Conservation (phyloP, 2,888 invertebrate species). For the Ctenicera cuprea region DNA sequence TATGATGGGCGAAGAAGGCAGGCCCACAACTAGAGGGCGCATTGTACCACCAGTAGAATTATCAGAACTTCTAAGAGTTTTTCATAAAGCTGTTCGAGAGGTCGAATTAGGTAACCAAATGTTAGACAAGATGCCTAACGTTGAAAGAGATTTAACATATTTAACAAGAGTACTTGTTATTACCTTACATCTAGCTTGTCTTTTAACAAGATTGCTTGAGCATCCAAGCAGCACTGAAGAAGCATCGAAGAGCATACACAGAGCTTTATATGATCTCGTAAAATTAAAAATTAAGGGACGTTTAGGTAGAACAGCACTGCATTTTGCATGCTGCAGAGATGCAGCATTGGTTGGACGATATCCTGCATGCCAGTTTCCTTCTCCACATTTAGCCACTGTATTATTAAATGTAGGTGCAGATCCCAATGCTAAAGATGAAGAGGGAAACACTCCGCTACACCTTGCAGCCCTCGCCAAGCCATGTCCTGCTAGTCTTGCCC, state of each 20-base stretch:
- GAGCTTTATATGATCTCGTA: slow-evolving; percentile 85
- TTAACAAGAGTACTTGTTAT: slow-evolving; percentile 91
- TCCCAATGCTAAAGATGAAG: slow-evolving; percentile 86
- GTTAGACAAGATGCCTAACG: slow-evolving; percentile 77
- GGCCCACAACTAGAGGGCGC: slow-evolving; percentile 76
- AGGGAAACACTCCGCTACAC: slow-evolving; percentile 92
- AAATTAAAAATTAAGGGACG: slow-evolving; percentile 79
- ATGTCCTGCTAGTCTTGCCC: slow-evolving; percentile 82
- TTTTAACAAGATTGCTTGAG: slow-evolving; percentile 81
- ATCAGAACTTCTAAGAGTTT: slow-evolving; percentile 88
- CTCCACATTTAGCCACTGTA: slow-evolving; percentile 80
- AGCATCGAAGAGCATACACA: slow-evolving; percentile 78
- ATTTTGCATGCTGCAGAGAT: slow-evolving; percentile 90
- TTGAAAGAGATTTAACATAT: slow-evolving; percentile 84
- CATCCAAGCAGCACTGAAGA: slow-evolving; percentile 63
- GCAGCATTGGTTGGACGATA: slow-evolving; percentile 81
- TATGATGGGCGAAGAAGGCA: slow-evolving; percentile 92
- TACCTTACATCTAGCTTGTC: slow-evolving; percentile 87
- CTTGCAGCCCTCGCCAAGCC: slow-evolving; percentile 85
- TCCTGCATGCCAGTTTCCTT: slow-evolving; percentile 83
- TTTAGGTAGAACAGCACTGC: slow-evolving; percentile 83
- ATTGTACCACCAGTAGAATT: slow-evolving; percentile 88
- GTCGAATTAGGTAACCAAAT: slow-evolving; percentile 80
- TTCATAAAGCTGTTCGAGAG: slow-evolving; percentile 87
- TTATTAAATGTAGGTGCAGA: slow-evolving; percentile 89